Conservation (phyloP, 1,140 invertebrate species). For the Panonychus citri region DNA sequence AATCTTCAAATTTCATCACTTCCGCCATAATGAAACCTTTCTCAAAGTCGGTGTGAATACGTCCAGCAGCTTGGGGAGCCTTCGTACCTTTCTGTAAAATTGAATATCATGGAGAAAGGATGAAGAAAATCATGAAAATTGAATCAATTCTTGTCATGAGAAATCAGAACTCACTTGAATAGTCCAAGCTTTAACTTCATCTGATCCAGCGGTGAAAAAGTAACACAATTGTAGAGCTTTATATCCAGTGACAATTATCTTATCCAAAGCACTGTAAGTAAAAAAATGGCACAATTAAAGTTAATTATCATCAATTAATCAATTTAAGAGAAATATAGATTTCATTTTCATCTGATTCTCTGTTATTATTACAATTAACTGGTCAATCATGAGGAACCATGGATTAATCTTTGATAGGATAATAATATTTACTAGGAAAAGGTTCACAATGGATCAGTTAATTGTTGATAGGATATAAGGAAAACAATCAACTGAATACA, state of each 20-base stretch:
- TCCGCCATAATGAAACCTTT: constrained; percentile 99
- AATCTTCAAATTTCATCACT: constrained; percentile 93
- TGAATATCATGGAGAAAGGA: background rate
- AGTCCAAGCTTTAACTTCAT: constrained; percentile 99
- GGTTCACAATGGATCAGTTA: too few species aligned
- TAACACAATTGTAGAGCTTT: constrained; percentile 73
- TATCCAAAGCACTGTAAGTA: constrained; percentile 52
- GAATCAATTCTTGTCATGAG: background rate
- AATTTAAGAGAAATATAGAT: too few species aligned
- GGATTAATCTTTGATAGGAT: too few species aligned
- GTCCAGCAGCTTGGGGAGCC: constrained; percentile 89
- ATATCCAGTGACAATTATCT: constrained; percentile 93
- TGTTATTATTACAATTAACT: too few species aligned
- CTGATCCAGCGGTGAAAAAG: constrained; percentile 84
- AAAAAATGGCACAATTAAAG: too few species aligned
- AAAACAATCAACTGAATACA: background rate
- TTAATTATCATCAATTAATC: too few species aligned
- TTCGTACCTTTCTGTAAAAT: constrained; percentile 82
- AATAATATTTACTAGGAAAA: too few species aligned
- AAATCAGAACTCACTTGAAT: constrained; percentile 51
- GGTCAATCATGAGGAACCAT: too few species aligned
- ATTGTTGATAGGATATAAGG: too few species aligned
- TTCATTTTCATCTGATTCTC: too few species aligned
- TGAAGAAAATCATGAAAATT: background rate
- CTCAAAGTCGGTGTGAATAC: constrained; percentile 97